Percentiles rank a stretch among this genome's conserved stretches.
phyloP scores from a whole-genome alignment of 2,113 vertebrate species.

The Crotalus helleri region DNA sequence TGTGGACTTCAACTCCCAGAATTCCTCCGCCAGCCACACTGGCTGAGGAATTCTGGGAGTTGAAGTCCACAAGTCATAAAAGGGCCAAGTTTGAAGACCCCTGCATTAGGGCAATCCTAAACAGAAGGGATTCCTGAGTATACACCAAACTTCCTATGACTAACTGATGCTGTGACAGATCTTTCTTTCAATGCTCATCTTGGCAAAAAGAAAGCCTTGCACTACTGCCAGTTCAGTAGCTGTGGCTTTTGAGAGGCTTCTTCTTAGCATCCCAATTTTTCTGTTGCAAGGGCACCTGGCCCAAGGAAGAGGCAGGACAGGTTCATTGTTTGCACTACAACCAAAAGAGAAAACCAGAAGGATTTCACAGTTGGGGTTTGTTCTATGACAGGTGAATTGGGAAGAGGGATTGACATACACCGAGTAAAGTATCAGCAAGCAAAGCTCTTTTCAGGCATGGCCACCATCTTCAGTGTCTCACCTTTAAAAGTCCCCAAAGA shows the following conservation, averaged over 20 bases:
- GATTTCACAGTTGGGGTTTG: not conserved
- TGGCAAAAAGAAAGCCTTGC: not conserved
- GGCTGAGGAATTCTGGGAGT: too few relatives aligned
- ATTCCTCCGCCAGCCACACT: too few relatives aligned
- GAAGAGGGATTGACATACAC: not conserved
- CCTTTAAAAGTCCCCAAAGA: not conserved
- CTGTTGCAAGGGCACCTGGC: not conserved
- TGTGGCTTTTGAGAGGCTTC: not conserved
- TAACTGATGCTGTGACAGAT: not conserved
- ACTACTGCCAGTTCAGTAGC: not conserved
- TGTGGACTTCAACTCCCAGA: too few relatives aligned
- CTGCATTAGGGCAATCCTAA: not conserved
- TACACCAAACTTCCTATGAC: not conserved
- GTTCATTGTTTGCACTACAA: not conserved
- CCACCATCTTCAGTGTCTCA: not conserved
- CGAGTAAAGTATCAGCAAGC: not conserved
- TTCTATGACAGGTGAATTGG: not conserved
- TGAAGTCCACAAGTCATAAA: too few relatives aligned
- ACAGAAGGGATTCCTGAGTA: not conserved
- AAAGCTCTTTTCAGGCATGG: not conserved
- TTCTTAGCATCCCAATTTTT: not conserved
- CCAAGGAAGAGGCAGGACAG: not conserved
- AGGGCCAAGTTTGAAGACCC: too few relatives aligned
- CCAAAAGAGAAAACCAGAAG: not conserved
- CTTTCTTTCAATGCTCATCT: not conserved